Evolutionary conservation across 1,140 invertebrate genomes (phyloP).

Genomic region (Steinernema feltiae): DNA sequence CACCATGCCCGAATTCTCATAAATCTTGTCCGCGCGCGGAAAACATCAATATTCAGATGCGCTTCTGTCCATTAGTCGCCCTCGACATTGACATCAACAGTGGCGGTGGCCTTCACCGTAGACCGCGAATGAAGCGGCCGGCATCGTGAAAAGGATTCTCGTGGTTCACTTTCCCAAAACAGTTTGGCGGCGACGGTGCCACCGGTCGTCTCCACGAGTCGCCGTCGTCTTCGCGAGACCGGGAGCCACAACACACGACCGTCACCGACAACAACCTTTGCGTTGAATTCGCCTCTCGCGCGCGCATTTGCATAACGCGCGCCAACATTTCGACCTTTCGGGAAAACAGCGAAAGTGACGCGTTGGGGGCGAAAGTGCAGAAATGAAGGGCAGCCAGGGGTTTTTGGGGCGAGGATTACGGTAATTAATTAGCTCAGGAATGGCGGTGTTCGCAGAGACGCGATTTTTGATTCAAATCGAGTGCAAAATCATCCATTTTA

Average conservation of each 20-base stretch:
- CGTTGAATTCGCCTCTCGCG: background rate
- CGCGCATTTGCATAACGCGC: background rate
- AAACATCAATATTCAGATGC: no score
- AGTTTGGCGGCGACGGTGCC: background rate
- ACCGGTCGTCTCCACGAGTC: background rate
- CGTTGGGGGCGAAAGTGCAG: background rate
- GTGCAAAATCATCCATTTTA: no score
- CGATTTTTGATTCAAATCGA: no score
- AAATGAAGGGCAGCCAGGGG: background rate
- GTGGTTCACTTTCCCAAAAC: background rate
- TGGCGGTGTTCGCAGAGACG: no score
- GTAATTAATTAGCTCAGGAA: background rate
- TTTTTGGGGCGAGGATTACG: background rate
- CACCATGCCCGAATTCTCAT: no score
- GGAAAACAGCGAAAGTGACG: background rate
- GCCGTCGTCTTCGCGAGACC: no score
- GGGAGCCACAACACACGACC: constrained; percentile 11
- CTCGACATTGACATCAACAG: background rate
- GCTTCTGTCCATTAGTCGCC: no score
- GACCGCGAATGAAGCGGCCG: background rate
- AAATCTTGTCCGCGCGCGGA: no score
- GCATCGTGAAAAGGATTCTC: background rate
- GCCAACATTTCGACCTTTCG: background rate
- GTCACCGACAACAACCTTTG: background rate
- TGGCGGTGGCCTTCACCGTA: background rate